These are phyloP conservation scores for Octomys mimax DNA, from an alignment of 2,797 vertebrate genomes.

Conservation along the genomic window DNA sequence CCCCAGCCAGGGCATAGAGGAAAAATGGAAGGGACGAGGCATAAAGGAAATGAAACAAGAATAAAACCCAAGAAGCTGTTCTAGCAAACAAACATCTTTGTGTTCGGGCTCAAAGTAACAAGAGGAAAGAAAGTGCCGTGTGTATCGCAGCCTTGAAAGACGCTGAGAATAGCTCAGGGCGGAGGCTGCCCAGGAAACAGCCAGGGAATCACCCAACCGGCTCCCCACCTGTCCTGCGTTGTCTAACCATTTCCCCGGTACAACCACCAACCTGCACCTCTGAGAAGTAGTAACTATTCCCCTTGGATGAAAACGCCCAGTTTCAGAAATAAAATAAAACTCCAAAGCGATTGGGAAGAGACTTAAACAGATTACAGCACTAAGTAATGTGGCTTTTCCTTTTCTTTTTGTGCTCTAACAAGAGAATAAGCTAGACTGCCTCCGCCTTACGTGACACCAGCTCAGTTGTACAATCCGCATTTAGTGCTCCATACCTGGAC, in stretches of 20 bases:
- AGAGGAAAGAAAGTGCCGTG: background rate
- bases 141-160: background rate
- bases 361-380: constrained; percentile 59
- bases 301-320: background rate
- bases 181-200: background rate
- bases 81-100: background rate
- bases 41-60: background rate
- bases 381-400: constrained; percentile 13
- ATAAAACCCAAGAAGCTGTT: background rate
- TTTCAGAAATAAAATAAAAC: constrained; percentile 69
- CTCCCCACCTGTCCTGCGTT: background rate
- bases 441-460: background rate
- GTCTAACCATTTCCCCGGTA: background rate
- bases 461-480: constrained; percentile 55
- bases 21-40: background rate
- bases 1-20: background rate
- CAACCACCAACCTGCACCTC: constrained; percentile 2
- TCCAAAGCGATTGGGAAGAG: constrained; percentile 57
- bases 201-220: background rate
- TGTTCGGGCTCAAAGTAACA: constrained; percentile 12
- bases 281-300: background rate
- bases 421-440: constrained; percentile 60
- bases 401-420: background rate
- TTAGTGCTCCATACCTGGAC: constrained; percentile 60
- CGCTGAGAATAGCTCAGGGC: background rate